These are phyloP conservation scores for Gopherus evgoodei DNA, from an alignment of 2,113 vertebrate species.

Conservation along the genomic window DNA sequence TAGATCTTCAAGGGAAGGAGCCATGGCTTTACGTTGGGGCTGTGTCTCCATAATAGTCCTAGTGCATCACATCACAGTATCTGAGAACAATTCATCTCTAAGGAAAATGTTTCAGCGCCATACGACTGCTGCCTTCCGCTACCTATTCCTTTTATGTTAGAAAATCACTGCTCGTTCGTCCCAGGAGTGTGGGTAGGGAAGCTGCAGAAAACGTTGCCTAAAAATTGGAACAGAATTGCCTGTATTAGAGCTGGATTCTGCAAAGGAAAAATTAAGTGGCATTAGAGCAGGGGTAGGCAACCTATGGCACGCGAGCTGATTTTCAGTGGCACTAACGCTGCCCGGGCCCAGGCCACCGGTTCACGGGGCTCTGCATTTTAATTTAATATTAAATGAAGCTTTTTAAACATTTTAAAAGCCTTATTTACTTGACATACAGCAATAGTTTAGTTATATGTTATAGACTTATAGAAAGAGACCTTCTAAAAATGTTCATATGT, in stretches of 20 bases:
- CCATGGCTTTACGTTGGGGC: constrained; percentile 4
- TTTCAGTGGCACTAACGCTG: too few relatives aligned
- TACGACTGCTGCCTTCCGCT: constrained; percentile 22
- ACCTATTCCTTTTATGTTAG: not conserved
- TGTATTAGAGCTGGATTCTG: constrained; percentile 32
- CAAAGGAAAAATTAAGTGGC: not conserved
- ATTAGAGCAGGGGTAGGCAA: not conserved
- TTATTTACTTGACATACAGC: too few relatives aligned
- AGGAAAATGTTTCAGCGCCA: not conserved
- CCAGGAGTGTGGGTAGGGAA: not conserved
- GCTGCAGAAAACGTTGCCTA: fast-evolving
- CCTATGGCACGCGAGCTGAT: too few relatives aligned
- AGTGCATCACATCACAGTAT: not conserved
- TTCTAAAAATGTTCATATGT: too few relatives aligned
- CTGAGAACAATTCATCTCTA: constrained; percentile 37
- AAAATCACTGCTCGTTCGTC: not conserved
- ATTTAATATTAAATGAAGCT: too few relatives aligned
- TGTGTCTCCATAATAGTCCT: constrained; percentile 43
- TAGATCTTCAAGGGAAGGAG: constrained; percentile 6
- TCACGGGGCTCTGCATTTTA: too few relatives aligned
- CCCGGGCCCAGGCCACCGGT: too few relatives aligned
- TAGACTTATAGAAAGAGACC: too few relatives aligned
- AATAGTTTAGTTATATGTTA: too few relatives aligned
- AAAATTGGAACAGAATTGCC: not conserved
- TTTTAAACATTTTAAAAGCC: too few relatives aligned